Evolutionary conservation across 1,140 invertebrate genomes (phyloP).

Genomic region (Pinna nobilis): DNA sequence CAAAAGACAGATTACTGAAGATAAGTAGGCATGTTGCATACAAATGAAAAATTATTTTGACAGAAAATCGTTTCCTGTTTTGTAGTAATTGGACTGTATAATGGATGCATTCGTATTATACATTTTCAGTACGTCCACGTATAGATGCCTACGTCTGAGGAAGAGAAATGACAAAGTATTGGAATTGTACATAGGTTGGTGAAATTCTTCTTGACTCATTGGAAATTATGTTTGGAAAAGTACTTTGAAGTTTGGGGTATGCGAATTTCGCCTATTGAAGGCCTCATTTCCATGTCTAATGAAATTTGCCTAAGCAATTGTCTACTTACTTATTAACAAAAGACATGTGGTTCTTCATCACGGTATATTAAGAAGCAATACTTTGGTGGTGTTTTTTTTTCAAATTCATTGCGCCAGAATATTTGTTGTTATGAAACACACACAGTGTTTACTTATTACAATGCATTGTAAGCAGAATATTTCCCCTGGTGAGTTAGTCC

Average conservation of each 20-base stretch:
- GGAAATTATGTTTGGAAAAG: not conserved
- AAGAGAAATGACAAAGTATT: conserved; percentile 42
- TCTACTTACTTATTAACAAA: no score
- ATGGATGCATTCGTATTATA: not conserved
- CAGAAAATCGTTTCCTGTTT: not conserved
- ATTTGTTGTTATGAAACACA: no score
- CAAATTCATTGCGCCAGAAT: no score
- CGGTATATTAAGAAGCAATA: no score
- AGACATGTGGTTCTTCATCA: no score
- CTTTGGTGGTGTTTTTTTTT: no score
- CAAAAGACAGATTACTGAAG: not conserved
- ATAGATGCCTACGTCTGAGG: conserved; percentile 45
- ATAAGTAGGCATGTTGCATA: not conserved
- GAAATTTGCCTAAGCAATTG: no score
- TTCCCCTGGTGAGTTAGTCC: no score
- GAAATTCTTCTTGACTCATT: not conserved
- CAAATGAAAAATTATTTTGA: not conserved
- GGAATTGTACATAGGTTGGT: conserved; percentile 48
- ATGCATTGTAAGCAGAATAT: no score
- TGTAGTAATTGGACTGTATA: not conserved
- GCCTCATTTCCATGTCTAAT: no score
- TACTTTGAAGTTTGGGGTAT: not conserved
- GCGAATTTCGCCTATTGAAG: no score
- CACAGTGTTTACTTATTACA: no score
- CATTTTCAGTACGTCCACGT: conserved; percentile 40